Evolutionary conservation across 2,888 invertebrate species (phyloP).

Genomic region (Thumatha senex): DNA sequence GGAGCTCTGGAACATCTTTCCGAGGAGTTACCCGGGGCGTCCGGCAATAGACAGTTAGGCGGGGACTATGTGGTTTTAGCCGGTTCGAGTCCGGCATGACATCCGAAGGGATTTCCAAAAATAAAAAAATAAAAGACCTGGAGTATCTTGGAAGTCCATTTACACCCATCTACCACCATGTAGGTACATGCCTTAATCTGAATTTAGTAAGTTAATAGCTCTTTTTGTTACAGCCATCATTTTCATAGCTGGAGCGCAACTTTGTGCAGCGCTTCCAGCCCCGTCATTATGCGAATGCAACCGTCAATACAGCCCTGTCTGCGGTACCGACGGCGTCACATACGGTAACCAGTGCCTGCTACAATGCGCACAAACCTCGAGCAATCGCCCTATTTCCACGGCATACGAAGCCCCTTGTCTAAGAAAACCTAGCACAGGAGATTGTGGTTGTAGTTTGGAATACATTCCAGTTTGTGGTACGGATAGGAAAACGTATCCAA

Average conservation of each 20-base stretch:
- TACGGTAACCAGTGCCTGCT: conserved; percentile 80
- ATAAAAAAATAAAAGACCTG: too few relatives aligned
- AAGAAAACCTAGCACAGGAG: not conserved
- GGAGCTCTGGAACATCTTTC: too few relatives aligned
- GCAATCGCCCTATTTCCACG: not conserved
- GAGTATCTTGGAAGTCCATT: too few relatives aligned
- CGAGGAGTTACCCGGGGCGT: too few relatives aligned
- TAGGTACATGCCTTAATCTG: too few relatives aligned
- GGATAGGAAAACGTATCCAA: conserved; percentile 9
- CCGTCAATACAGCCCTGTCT: conserved; percentile 74
- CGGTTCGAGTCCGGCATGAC: too few relatives aligned
- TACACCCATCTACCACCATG: too few relatives aligned
- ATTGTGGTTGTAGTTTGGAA: conserved; percentile 6
- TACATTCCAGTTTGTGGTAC: conserved; percentile 9
- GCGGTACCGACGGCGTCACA: conserved; percentile 87
- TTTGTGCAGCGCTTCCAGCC: conserved; percentile 6
- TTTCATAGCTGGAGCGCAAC: not conserved
- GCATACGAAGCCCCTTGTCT: not conserved
- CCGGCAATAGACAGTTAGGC: too few relatives aligned
- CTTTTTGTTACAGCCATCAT: not conserved
- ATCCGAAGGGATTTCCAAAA: too few relatives aligned
- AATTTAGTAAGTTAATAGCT: too few relatives aligned
- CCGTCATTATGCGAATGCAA: conserved; percentile 10
- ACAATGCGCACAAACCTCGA: conserved; percentile 11
- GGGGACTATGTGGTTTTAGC: too few relatives aligned